phyloP scores from a whole-genome alignment of 2,888 invertebrate genomes.

The Pheosia gnoma region DNA sequence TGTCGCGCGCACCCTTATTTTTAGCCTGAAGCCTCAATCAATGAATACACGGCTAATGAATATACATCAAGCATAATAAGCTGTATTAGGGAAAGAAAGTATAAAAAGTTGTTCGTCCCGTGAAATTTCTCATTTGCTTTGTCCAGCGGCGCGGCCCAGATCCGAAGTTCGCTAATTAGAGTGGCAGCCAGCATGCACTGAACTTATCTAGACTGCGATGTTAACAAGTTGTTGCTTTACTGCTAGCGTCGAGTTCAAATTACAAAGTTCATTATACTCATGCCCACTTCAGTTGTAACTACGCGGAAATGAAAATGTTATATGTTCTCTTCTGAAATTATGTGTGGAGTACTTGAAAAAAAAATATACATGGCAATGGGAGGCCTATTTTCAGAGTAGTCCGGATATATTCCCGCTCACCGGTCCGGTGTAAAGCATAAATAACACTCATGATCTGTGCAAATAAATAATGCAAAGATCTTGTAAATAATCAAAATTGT shows the following conservation, averaged over 20 bases:
- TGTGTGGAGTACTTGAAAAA: background rate
- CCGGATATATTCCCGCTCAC: too few species aligned
- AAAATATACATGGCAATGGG: background rate
- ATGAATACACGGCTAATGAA: background rate
- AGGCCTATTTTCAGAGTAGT: background rate
- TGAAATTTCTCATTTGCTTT: constrained; percentile 48
- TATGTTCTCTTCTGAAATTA: background rate
- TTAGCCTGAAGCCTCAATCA: too few species aligned
- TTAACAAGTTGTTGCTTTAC: constrained; percentile 36
- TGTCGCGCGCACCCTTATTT: too few species aligned
- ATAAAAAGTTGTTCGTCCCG: constrained; percentile 32
- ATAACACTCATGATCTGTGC: too few species aligned
- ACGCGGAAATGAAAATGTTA: constrained; percentile 10
- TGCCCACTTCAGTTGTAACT: constrained; percentile 14
- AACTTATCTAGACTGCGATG: constrained; percentile 26
- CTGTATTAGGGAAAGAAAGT: constrained; percentile 16
- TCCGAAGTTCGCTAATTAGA: constrained; percentile 58
- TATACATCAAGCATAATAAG: background rate
- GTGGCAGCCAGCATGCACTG: constrained; percentile 37
- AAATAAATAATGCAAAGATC: too few species aligned
- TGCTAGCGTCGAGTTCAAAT: constrained; percentile 28
- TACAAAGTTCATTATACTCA: constrained; percentile 20
- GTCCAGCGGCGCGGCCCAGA: constrained; percentile 47
- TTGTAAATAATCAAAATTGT: too few species aligned
- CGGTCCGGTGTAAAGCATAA: too few species aligned